These are phyloP conservation scores for Ailurus styani DNA, from an alignment of 2,113 vertebrate species.

Conservation along the genomic window DNA sequence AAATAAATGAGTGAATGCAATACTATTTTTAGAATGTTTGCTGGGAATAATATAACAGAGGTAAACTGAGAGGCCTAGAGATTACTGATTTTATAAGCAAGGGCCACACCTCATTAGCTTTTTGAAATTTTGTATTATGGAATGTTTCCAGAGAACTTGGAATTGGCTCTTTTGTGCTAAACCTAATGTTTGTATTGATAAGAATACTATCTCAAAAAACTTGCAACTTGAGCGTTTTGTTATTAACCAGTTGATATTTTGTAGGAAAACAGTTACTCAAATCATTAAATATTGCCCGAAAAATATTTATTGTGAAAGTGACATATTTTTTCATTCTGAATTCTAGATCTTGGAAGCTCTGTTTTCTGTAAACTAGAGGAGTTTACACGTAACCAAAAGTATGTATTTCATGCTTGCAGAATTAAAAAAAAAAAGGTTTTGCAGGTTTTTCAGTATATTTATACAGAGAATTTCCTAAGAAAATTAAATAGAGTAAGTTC, in stretches of 20 bases:
- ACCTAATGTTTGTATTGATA: slow-evolving; percentile 9
- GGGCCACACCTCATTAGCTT: neutral
- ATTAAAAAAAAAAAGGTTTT: neutral
- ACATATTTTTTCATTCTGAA: neutral
- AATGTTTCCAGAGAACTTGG: neutral
- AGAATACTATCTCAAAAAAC: neutral
- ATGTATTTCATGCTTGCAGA: neutral
- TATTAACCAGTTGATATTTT: neutral
- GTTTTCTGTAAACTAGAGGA: neutral
- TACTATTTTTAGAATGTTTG: neutral
- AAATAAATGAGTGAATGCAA: neutral
- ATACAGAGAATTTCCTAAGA: neutral
- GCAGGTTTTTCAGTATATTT: neutral
- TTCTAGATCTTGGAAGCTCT: neutral
- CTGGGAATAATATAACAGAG: neutral
- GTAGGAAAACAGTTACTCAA: neutral
- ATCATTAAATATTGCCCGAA: neutral
- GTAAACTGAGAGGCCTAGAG: neutral
- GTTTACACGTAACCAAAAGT: neutral
- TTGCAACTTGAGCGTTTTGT: neutral
- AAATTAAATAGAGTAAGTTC: neutral
- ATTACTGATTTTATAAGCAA: neutral
- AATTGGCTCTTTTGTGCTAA: neutral
- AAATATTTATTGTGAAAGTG: neutral
- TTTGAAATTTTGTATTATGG: neutral